Evolutionary conservation across 2,113 vertebrate genomes (phyloP), one percentile per base, ranked within the genome.

Genomic region (Reinhardtius hippoglossoides): DNA sequence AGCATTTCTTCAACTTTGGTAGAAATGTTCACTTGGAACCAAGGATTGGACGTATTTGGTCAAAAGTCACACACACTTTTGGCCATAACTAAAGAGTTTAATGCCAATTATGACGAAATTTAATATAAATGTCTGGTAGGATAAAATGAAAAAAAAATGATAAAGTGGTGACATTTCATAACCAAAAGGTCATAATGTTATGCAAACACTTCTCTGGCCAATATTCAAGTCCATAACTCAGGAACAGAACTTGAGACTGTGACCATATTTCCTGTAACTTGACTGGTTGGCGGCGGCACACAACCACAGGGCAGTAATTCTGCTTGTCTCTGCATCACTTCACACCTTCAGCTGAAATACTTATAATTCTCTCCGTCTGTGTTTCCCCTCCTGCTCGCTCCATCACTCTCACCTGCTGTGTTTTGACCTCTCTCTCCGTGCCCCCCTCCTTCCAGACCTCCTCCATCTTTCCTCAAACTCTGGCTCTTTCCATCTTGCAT

Each of bases 311-410:
- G 57, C 15, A 15, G 21, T 16, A 58, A 27, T 18, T 27, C 57
- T 16, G 15, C 23, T 58, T 35, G 44, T 85, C 58, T 66, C 65
- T 69, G 50, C 37, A 57, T 54, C 55, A 48, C 42, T 65, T 75
- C 18, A 76, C 62, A 44, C 57, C 8, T 69, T 42, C 62, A 14
- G 55, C 56, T 68, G 63, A 69, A 74, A 80, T 71, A 26, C 64
- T 70, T 81, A 58, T 50, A 81, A 81, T 76, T 71, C 67, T 65
- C 35, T 40, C 23, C 20, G 15, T 61, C 71, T 74, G 56, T 54
- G 40, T 20, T 59, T 76, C 68, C 1, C 62, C 37, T 57, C 50
- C 42, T 20, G 26, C 48, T 23, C 23, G 35, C 61, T 80, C 40
- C 62, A 70, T 27, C 57, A 5, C 58, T 37, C 44, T 63, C 73